A percentile compares a stretch with the other conserved stretches of the same genome.
These are phyloP conservation scores for Phrixothrix hirtus DNA, from an alignment of 2,888 invertebrate genomes.

Conservation along the genomic window DNA sequence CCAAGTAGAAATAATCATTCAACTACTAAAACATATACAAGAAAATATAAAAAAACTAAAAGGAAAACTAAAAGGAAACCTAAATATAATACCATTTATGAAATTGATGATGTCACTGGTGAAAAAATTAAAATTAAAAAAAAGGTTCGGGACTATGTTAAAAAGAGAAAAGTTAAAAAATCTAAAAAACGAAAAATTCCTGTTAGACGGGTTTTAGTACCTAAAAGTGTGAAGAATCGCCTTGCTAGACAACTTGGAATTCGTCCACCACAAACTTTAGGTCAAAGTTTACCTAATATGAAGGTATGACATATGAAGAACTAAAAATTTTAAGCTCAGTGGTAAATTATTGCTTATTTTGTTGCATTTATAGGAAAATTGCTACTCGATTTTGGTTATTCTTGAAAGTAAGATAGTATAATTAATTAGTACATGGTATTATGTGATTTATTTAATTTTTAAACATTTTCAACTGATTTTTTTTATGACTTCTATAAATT, in stretches of 20 bases:
- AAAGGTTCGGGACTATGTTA: constrained; percentile 36
- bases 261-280: constrained; percentile 47
- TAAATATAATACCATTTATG: constrained; percentile 69
- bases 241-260: constrained; percentile 60
- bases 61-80: constrained; percentile 46
- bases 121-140: constrained; percentile 65
- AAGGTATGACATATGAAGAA: constrained; percentile 23
- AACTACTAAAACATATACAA: constrained; percentile 27
- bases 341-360: not conserved
- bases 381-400: too few relatives aligned
- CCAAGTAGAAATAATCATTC: not conserved
- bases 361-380: too few relatives aligned
- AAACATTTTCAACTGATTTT: too few relatives aligned
- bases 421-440: not conserved
- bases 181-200: constrained; percentile 15
- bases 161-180: constrained; percentile 20
- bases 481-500: too few relatives aligned
- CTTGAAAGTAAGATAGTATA: too few relatives aligned
- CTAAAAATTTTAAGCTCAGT: not conserved
- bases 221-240: constrained; percentile 57
- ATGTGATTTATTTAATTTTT: not conserved
- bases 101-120: constrained; percentile 61
- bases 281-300: constrained; percentile 51
- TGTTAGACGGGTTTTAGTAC: constrained; percentile 27
- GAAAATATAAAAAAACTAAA: constrained; percentile 31